Base-by-base conservation (phyloP, 2,113 vertebrate species). In the Ochotona curzoniae region DNA sequence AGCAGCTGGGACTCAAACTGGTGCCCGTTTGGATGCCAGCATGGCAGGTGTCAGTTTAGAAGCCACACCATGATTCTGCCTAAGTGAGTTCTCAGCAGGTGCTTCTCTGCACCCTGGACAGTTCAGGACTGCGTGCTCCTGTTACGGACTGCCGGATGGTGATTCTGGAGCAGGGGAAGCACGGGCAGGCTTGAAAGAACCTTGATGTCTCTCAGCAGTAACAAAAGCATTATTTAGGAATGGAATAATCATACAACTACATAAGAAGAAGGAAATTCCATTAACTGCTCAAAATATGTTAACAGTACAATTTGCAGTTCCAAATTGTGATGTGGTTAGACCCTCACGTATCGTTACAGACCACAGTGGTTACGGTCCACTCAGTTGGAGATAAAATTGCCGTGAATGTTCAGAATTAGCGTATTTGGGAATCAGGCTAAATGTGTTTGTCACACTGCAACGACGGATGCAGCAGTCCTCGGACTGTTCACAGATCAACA, bases 371-470 rank as follows among this genome's bases (percentile, higher is more conserved):
- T 92, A 6, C 18, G 70, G 73, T 90, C 90, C 44, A 67, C 28
- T 82, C 30, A 44, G 1, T 87, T 92, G 9, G n/a, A 63, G 13
- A 17, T 90, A 93, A 83, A 7, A 51, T 35, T 93, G 51, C 26
- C 82, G 54, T 57, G 61, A 93, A 69, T 21, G 64, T 25, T 83
- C 73, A 64, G 0, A 90, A 26, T 82, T 85, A 82, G 61, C 57
- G 73, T 23, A 67, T 90, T 91, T 82, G 54, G 21, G 87, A 57
- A 81, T 81, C 83, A 91, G 54, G 47, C 93, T 95, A 92, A 89
- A 93, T 79, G 15, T 71, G 38, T 92, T 92, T 93, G 49, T 93
- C 94, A 17, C 32, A n/a, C 17, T 60, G 7, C 1, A 2, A 28
- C 78, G 57, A 9, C 74, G n/a, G 17, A 26, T 81, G 35, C 3